Conservation (phyloP, 2,113 vertebrate genomes). For the Crypturellus undulatus region DNA sequence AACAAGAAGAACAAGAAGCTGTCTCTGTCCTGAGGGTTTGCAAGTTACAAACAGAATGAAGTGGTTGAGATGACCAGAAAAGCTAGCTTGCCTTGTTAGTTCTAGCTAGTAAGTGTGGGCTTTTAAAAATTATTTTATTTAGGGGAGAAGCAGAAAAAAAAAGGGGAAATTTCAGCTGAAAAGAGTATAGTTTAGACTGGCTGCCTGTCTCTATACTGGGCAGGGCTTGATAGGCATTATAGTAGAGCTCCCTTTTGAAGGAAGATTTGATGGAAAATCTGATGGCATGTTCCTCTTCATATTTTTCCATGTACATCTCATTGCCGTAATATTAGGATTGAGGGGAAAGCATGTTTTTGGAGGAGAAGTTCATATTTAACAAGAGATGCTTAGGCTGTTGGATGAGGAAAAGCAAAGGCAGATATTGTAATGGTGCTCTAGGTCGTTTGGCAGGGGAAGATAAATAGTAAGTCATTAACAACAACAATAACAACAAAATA, state of each 20-base stretch:
- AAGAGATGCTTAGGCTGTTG: neutral
- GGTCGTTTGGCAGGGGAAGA: neutral
- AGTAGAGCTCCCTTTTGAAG: neutral
- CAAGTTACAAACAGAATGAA: neutral
- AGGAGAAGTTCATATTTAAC: neutral
- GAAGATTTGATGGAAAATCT: neutral
- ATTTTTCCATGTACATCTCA: neutral
- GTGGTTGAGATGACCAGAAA: neutral
- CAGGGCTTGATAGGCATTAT: neutral
- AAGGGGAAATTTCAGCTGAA: neutral
- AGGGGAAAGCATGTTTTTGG: neutral
- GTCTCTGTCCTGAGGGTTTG: neutral
- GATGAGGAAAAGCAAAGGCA: neutral
- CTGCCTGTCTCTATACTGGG: neutral
- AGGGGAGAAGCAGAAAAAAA: neutral
- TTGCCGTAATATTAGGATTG: neutral
- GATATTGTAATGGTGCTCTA: neutral
- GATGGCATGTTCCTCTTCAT: neutral
- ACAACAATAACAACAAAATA: rapidly evolving
- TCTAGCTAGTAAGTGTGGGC: neutral
- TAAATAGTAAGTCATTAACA: neutral
- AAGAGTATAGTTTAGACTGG: neutral
- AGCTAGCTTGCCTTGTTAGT: neutral
- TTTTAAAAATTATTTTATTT: neutral
- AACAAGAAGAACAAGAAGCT: neutral